Base-by-base conservation (phyloP, 2,888 invertebrate species). In the Lithophane ornitopus region DNA sequence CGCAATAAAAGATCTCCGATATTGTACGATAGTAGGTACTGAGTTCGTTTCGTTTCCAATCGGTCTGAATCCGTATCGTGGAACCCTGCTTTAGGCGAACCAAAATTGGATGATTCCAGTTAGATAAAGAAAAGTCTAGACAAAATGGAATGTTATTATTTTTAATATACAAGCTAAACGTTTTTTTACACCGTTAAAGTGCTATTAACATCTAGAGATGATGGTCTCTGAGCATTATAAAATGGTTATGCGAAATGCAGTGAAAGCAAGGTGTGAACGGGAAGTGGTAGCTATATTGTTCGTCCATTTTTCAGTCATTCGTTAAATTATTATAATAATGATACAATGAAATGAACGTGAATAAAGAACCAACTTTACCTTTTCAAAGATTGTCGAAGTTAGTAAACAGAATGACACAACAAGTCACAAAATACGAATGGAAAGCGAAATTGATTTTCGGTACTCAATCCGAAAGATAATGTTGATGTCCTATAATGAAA, bases 1-100 rank as follows among this genome's bases (percentile, higher is more conserved):
- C 91, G 84, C 88, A 91, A 91, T 88, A 86, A 90, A 88, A 90
- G 89, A 91, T 92, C 89, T 85, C 67, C 75, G 85, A 89, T 88
- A 76, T 81, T 84, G 79, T 82, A 65, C 84, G 89, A 91, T 90
- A 82, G 75, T 82, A 41, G 41, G 41, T 22, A 88, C 88, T 67
- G 85, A 81, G 80, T 74, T 85, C 82, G 78, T 75, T 81, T 85
- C 83, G 86, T 74, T 82, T 88, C 80, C 85, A 80, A 86, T 89
- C 85, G 86, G 75, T 78, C 75, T 76, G 81, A 61, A 81, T 76
- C 69, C 75, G 71, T 85, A 87, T 87, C 82, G 78, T 76, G 76
- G 34, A 61, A 65, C 67, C 61, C 63, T 59, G 72, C 71, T 81
- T 84, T 82, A 86, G 75, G 84, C 82, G 71, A 87, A 87, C 79